Base-by-base conservation (phyloP, 2,113 vertebrate genomes). In the Lepus europaeus region DNA sequence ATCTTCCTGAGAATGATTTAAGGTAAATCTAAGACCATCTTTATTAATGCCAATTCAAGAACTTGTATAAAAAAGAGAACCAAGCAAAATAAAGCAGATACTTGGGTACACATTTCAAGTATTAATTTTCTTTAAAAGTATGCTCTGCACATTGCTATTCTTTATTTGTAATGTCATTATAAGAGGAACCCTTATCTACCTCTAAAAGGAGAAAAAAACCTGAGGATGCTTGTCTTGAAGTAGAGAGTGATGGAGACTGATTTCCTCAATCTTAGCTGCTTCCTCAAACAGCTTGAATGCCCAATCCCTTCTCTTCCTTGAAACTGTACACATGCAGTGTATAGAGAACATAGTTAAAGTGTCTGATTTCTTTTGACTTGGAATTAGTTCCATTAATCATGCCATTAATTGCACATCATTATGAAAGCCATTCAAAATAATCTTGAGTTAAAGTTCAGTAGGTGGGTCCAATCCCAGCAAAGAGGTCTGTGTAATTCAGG, bases 21-120 rank as follows among this genome's bases (percentile, higher is more conserved):
- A 70, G 80, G 4, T 89, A 2, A 17, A 0, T 87, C 63, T 88
- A 36, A 6, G 1, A 53, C n/a, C 5, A 73, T 9, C 1, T 36
- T 68, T 53, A 74, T 51, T 27, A 77, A 1, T 73, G 27, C 49
- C 10, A 84, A 73, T 7, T 0, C 39, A 84, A 49, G 16, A 61
- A 8, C 9, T 89, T 87, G 66, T 56, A 49, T 83, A 95, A 94
- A 49, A 14, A 31, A 70, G 83, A 39, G 7, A 92, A 81, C 14
- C 85, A 69, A 85, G 29, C 9, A 49, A 82, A 88, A 64, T 6
- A 36, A 63, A 78, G 3, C 23, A 29, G 16, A 51, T 81, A 61
- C n/a, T 88, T 80, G 2, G 3, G 16, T 11, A 4, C 17, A 17
- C 0, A 49, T 0, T 14, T 76, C 27, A 90, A 20, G 7, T 49